These are phyloP conservation scores for Channa maculata DNA, from an alignment of 2,113 vertebrate species.

Conservation along the genomic window DNA sequence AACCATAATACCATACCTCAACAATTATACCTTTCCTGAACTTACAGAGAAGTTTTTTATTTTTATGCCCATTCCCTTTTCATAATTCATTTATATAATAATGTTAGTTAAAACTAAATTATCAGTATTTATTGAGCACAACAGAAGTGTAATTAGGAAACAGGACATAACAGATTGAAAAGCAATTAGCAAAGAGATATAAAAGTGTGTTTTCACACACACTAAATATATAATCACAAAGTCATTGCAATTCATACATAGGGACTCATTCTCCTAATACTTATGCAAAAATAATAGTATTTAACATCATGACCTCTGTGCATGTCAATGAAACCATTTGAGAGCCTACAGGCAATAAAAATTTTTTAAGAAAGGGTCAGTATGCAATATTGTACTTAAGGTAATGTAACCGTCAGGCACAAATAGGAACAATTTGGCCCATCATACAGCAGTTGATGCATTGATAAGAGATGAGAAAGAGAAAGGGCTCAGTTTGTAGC, in stretches of 20 bases:
- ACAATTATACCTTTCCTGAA: constrained; percentile 52
- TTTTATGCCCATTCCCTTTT: constrained; percentile 64
- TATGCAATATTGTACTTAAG: constrained; percentile 18
- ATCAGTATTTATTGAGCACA: constrained; percentile 24
- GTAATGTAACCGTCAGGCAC: constrained; percentile 45
- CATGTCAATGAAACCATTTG: constrained; percentile 46
- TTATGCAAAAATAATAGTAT: constrained; percentile 65
- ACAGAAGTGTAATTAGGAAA: constrained; percentile 28
- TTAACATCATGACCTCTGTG: constrained; percentile 43
- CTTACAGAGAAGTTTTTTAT: constrained; percentile 40
- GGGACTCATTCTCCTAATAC: constrained; percentile 22
- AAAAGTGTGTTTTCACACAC: constrained; percentile 33
- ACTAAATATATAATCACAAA: constrained; percentile 9
- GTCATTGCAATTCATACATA: constrained; percentile 20
- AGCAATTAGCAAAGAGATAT: constrained; percentile 28
- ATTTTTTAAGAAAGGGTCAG: not conserved
- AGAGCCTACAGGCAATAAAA: constrained; percentile 30
- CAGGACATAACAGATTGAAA: constrained; percentile 27
- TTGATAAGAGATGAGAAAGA: constrained; percentile 78
- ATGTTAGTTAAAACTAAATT: constrained; percentile 36
- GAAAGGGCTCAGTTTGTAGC: constrained; percentile 83
- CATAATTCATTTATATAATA: constrained; percentile 16
- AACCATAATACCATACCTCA: constrained; percentile 23
- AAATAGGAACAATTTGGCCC: constrained; percentile 5
- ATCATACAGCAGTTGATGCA: constrained; percentile 61